A percentile compares a stretch with the other conserved stretches of the same genome.
phyloP scores from a whole-genome alignment of 2,888 invertebrate genomes.

The Macroteleia sp. region DNA sequence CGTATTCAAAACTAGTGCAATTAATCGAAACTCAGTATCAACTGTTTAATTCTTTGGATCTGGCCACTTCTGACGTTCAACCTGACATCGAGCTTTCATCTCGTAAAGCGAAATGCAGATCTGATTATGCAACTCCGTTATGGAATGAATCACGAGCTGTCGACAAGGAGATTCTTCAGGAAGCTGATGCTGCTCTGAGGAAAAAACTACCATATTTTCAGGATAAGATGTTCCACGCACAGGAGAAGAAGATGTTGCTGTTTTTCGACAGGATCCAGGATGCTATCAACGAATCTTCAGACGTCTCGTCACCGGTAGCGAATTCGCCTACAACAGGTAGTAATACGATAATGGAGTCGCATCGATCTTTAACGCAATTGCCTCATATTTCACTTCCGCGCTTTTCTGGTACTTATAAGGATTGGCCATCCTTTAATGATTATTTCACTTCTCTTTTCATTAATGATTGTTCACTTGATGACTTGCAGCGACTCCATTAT shows the following conservation, averaged over 20 bases:
- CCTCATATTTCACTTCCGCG: background rate
- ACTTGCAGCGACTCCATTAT: background rate
- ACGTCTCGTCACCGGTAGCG: no score
- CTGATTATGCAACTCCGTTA: background rate
- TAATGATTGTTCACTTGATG: background rate
- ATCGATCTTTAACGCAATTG: background rate
- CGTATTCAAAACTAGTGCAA: background rate
- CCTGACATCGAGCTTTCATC: background rate
- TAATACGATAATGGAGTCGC: no score
- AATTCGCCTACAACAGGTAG: no score
- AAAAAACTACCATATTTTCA: background rate
- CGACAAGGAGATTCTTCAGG: background rate
- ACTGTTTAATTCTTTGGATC: background rate
- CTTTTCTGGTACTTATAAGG: background rate
- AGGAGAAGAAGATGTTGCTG: background rate
- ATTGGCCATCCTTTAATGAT: background rate
- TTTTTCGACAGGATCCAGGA: background rate
- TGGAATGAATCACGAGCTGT: background rate
- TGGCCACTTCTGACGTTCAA: background rate
- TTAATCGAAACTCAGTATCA: background rate
- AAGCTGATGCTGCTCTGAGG: background rate
- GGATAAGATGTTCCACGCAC: background rate
- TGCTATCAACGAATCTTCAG: no score
- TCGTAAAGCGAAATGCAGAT: background rate
- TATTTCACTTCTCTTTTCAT: background rate